phyloP scores from a whole-genome alignment of 2,888 invertebrate genomes.

The Synanthedon tipuliformis region DNA sequence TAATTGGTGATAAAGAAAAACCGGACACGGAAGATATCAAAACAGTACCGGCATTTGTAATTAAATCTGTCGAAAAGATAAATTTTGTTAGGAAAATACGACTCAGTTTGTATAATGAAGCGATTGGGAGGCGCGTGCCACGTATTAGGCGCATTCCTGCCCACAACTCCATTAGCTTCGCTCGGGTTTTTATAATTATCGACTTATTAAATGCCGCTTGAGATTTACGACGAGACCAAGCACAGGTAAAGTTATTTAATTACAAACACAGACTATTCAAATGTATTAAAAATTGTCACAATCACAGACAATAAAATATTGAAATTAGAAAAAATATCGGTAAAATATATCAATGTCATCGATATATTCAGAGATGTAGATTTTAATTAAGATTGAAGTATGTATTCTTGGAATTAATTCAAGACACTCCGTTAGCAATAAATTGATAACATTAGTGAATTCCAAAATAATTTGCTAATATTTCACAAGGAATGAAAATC shows the following conservation, averaged over 20 bases:
- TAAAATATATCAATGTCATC: not conserved
- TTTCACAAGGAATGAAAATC: not conserved
- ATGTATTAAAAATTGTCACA: constrained; percentile 12
- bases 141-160: constrained; percentile 32
- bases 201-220: constrained; percentile 40
- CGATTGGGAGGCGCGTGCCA: constrained; percentile 49
- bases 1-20: constrained; percentile 26
- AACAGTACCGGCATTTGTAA: constrained; percentile 45
- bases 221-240: constrained; percentile 40
- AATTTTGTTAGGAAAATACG: constrained; percentile 40
- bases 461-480: not conserved
- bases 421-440: not conserved
- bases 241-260: constrained; percentile 31
- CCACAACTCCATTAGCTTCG: constrained; percentile 27
- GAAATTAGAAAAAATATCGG: not conserved
- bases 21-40: constrained; percentile 44
- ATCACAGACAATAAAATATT: constrained; percentile 8
- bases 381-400: not conserved
- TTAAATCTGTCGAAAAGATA: constrained; percentile 48
- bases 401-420: not conserved
- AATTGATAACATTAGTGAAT: not conserved
- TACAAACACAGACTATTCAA: constrained; percentile 27
- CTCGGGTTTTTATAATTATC: constrained; percentile 48
- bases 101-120: constrained; percentile 53
- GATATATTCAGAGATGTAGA: not conserved